phyloP scores from a whole-genome alignment of 2,113 vertebrate genomes.

The Mobula birostris region DNA sequence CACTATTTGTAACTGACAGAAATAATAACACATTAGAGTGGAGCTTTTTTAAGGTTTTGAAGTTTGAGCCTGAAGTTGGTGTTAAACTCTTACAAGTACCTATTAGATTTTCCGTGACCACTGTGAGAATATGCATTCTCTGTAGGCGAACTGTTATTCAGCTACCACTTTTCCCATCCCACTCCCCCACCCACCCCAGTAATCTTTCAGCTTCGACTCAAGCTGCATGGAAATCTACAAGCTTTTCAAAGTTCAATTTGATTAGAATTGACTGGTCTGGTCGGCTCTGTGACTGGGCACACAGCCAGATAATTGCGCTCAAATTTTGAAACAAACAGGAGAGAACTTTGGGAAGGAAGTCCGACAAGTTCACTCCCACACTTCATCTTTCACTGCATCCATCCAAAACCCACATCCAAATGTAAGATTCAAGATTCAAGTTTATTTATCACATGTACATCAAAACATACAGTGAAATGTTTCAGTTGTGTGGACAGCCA shows the following conservation, averaged over 20 bases:
- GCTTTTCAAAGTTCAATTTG: background rate
- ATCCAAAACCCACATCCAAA: too few species aligned
- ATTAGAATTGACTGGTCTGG: background rate
- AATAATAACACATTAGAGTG: background rate
- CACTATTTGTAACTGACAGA: background rate
- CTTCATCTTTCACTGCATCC: background rate
- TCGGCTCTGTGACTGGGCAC: background rate
- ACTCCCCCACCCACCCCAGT: too few species aligned
- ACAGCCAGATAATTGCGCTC: background rate
- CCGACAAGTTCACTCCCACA: background rate
- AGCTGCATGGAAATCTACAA: background rate
- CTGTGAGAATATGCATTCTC: background rate
- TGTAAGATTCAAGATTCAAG: too few species aligned
- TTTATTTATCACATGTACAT: too few species aligned
- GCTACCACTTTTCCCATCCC: too few species aligned
- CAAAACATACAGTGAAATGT: too few species aligned
- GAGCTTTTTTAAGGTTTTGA: background rate
- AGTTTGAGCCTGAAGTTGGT: background rate
- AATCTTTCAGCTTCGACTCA: background rate
- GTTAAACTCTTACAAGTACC: background rate
- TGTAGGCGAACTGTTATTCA: background rate
- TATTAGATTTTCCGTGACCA: background rate
- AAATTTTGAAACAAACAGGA: background rate
- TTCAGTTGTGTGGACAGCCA: too few species aligned
- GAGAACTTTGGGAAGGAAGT: background rate